Evolutionary conservation across 2,888 invertebrate species (phyloP).

Genomic region (Leucophenga maculata): DNA sequence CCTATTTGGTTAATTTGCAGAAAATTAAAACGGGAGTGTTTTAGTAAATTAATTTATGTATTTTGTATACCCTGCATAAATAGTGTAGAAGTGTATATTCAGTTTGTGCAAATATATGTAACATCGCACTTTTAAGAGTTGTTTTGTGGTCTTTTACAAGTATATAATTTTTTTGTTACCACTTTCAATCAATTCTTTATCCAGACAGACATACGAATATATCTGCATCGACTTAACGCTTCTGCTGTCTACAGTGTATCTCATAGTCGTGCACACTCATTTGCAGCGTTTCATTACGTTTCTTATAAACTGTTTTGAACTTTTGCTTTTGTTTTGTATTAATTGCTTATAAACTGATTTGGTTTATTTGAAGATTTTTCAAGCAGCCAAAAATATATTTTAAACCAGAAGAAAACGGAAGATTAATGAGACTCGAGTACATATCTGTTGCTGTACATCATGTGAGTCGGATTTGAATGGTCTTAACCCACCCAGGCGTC

Average conservation of each 20-base stretch:
- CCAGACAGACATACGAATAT: too few species aligned
- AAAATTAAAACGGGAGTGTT: constrained; percentile 65
- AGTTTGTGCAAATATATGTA: too few species aligned
- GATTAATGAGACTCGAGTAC: constrained; percentile 66
- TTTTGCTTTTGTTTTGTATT: not conserved
- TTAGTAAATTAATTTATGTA: constrained; percentile 16
- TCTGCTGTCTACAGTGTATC: too few species aligned
- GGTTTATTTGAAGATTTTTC: constrained; percentile 36
- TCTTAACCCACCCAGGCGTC: constrained; percentile 57
- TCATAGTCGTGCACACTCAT: too few species aligned
- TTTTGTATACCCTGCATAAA: not conserved
- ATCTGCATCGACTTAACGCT: too few species aligned
- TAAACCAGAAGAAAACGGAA: constrained; percentile 49
- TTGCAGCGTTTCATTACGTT: too few species aligned
- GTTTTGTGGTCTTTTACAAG: too few species aligned
- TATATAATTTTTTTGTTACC: too few species aligned
- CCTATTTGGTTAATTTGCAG: constrained; percentile 66
- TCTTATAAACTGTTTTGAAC: not conserved
- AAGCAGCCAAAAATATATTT: too few species aligned
- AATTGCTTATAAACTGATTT: constrained; percentile 12
- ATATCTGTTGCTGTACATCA: constrained; percentile 56
- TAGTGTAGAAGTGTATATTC: not conserved
- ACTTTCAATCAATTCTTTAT: too few species aligned
- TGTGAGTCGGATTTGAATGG: constrained; percentile 57
- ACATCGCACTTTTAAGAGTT: too few species aligned